These are phyloP conservation scores for Drosophila paranaensis DNA, from an alignment of 2,888 invertebrate species.

Conservation along the genomic window DNA sequence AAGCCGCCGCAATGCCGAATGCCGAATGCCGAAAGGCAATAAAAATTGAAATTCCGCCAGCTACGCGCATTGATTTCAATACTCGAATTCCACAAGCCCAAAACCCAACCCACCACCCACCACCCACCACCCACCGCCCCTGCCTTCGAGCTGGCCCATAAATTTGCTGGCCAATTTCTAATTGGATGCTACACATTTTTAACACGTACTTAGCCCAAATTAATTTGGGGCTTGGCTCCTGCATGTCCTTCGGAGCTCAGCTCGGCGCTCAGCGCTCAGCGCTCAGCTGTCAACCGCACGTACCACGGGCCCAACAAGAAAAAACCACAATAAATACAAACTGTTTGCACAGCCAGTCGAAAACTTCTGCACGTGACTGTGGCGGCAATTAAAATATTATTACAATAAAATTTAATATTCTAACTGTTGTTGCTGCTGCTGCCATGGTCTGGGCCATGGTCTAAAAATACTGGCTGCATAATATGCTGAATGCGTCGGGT, in stretches of 20 bases:
- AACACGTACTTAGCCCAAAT: conserved; percentile 76
- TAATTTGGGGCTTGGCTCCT: conserved; percentile 55
- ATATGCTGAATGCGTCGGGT: conserved; percentile 57
- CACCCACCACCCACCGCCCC: neutral
- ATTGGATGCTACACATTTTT: conserved; percentile 72
- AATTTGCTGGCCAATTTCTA: conserved; percentile 68
- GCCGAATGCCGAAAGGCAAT: conserved; percentile 50
- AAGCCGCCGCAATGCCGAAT: conserved; percentile 43
- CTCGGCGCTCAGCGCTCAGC: conserved; percentile 5
- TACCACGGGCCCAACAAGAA: conserved; percentile 23
- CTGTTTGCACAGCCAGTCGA: conserved; percentile 58
- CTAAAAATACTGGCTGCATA: conserved; percentile 45
- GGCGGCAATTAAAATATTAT: conserved; percentile 76
- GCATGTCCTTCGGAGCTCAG: conserved; percentile 24
- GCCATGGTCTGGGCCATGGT: conserved; percentile 14
- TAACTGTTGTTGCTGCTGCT: conserved; percentile 17
- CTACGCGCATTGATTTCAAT: conserved; percentile 56
- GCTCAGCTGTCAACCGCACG: conserved; percentile 71
- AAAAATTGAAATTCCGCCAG: conserved; percentile 53
- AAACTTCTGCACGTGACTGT: conserved; percentile 71
- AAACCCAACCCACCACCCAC: neutral
- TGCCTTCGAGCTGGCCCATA: conserved; percentile 51
- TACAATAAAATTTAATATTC: conserved; percentile 58
- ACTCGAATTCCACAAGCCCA: conserved; percentile 27
- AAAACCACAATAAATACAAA: conserved; percentile 77